Percentiles rank a stretch among this genome's conserved stretches.
Conservation (phyloP, 2,888 invertebrate species). For the Eucera pruinosa region DNA sequence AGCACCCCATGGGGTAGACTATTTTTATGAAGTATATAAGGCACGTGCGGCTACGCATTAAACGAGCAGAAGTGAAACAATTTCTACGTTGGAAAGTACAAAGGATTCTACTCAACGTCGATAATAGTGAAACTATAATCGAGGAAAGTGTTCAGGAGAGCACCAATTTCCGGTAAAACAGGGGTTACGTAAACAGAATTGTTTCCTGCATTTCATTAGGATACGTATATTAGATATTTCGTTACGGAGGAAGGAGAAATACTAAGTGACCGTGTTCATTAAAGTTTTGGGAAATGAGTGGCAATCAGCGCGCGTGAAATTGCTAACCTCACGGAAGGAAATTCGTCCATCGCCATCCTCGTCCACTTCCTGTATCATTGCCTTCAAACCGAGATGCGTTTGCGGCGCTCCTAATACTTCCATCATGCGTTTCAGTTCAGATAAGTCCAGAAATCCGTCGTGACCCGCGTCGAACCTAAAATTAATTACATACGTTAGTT, state of each 20-base stretch:
- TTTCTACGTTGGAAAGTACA: slow-evolving; percentile 5
- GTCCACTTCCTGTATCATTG: slow-evolving; percentile 96
- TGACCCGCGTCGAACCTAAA: slow-evolving; percentile 94
- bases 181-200: slow-evolving; percentile 25
- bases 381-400: slow-evolving; percentile 96
- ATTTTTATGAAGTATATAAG: slow-evolving; percentile 55
- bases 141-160: slow-evolving; percentile 18
- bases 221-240: not conserved
- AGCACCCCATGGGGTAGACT: slow-evolving; percentile 61
- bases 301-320: slow-evolving; percentile 28
- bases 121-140: not conserved
- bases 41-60: slow-evolving; percentile 21
- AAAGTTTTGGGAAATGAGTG: slow-evolving; percentile 24
- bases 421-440: slow-evolving; percentile 98
- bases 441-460: slow-evolving; percentile 95
- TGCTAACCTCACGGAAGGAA: slow-evolving; percentile 92
- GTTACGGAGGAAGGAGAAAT: slow-evolving; percentile 8
- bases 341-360: slow-evolving; percentile 94
- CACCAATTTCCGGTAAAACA: slow-evolving; percentile 23
- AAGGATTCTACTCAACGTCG: not conserved
- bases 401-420: slow-evolving; percentile 97
- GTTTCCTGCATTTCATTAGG: slow-evolving; percentile 30
- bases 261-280: not conserved
- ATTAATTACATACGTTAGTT: not conserved
- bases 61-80: slow-evolving; percentile 8